Conservation (phyloP, 1,140 invertebrate species). For the Fopius arisanus region DNA sequence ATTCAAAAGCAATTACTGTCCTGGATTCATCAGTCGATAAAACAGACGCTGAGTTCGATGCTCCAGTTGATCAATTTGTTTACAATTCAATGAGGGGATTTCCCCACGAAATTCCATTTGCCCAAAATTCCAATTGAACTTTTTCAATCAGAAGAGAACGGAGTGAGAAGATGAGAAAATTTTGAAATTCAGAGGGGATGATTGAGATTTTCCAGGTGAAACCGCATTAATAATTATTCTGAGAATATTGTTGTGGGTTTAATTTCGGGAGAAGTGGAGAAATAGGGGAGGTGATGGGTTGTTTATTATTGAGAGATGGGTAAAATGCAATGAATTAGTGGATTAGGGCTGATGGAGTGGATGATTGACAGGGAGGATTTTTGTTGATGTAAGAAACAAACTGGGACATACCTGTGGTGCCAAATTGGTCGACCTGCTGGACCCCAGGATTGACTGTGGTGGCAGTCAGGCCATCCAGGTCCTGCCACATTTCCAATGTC, state of each 20-base stretch:
- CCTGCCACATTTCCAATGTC: constrained; percentile 60
- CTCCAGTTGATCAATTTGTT: neutral
- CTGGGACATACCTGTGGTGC: constrained; percentile 48
- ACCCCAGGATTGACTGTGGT: constrained; percentile 53
- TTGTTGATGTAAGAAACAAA: neutral
- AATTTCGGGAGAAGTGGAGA: no score
- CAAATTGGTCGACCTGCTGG: constrained; percentile 60
- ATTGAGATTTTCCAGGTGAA: neutral
- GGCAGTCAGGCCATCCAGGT: constrained; percentile 53
- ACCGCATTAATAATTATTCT: no score
- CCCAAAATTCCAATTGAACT: neutral
- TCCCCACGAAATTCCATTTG: neutral
- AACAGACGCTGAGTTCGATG: neutral
- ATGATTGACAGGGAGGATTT: no score
- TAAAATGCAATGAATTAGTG: neutral
- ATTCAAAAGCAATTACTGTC: neutral
- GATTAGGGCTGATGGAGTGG: no score
- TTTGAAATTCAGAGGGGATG: no score
- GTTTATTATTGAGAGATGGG: no score
- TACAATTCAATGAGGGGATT: neutral
- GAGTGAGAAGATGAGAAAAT: no score
- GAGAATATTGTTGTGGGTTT: no score
- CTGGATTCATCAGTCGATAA: neutral
- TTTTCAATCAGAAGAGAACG: neutral
- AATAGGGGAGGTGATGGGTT: no score